Base-by-base conservation (phyloP, 2,113 vertebrate species). In the Aptenodytes patagonicus region DNA sequence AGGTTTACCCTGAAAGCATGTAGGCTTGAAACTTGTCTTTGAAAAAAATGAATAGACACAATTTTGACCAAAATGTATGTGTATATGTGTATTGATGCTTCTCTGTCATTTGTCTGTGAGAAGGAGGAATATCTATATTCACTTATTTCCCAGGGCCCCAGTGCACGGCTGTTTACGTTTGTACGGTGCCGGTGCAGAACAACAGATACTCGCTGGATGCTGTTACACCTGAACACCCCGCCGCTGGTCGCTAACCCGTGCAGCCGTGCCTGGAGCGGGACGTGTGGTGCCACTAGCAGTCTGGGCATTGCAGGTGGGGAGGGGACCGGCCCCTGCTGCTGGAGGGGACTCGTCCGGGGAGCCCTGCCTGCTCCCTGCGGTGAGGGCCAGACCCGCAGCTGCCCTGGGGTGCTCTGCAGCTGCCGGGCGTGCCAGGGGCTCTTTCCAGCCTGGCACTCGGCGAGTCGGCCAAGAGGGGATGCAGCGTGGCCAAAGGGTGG, bases 121-220 rank as follows among this genome's bases (percentile, higher is more conserved):
- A 3, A 60, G 64, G 47, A 62, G 55, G 60, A 66, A 11, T 29
- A 19, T 2, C 42, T 16, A 1, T 6, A 5, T 3, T 21, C 26
- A 8, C 24, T 12, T 7, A 5, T 7, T n/a, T 31, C 65, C 46
- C 24, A 4, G 44, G 47, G 31, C 32, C 40, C 24, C n/a, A 2
- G 40, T 2, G 2, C 13, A 1, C 0, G 1, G 15, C 26, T 32
- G 31, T 2, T 16, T 3, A 0, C 13, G 13, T 42, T 10, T 15
- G 18, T 9, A 4, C 6, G 3, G 68, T 7, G 8, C 62, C 1
- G 9, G 32, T 8, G 32, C 7, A 1, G 61, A 60, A 52, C 78
- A 24, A 61, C 61, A 34, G 70, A 7, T 9, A 3, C 57, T n/a
- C 3, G 7, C 83, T 2, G 10, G 52, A 17, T 4, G 5, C 40